Evolutionary conservation across 2,113 vertebrate genomes (phyloP).

Genomic region (Trochalopteron elliotii): DNA sequence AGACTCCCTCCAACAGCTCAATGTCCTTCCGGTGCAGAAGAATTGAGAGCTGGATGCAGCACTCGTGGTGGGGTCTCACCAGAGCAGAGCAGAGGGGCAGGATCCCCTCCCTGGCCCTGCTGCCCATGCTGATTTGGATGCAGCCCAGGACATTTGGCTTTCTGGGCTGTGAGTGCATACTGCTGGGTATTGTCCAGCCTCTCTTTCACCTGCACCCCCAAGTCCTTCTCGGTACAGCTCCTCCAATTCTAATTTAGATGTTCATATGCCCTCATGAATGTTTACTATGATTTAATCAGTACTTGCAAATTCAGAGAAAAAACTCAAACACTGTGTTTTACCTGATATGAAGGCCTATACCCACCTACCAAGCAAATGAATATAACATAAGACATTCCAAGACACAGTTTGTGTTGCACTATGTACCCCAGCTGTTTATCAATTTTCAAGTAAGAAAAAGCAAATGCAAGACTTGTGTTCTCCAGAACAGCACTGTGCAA

Average conservation of each 20-base stretch:
- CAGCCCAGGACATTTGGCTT: not conserved
- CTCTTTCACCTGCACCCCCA: not conserved
- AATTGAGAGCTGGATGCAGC: not conserved
- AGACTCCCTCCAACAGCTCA: not conserved
- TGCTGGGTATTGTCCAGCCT: not conserved
- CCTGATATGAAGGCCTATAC: not conserved
- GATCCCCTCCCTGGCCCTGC: not conserved
- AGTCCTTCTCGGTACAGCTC: rapidly evolving
- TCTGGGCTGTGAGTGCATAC: rapidly evolving
- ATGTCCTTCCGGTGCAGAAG: not conserved
- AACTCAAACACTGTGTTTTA: not conserved
- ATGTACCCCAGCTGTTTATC: not conserved
- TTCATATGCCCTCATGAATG: not conserved
- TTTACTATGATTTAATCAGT: not conserved
- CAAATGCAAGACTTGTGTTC: not conserved
- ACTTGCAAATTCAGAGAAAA: not conserved
- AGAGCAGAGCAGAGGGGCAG: not conserved
- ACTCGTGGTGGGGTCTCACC: not conserved
- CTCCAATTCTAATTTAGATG: not conserved
- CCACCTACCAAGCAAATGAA: not conserved
- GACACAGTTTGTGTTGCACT: not conserved
- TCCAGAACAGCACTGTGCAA: not conserved
- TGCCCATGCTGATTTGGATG: rapidly evolving
- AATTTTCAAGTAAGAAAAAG: not conserved
- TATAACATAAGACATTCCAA: not conserved